Conservation (phyloP, 2,888 invertebrate species). For the Leptinotarsa haldemani region DNA sequence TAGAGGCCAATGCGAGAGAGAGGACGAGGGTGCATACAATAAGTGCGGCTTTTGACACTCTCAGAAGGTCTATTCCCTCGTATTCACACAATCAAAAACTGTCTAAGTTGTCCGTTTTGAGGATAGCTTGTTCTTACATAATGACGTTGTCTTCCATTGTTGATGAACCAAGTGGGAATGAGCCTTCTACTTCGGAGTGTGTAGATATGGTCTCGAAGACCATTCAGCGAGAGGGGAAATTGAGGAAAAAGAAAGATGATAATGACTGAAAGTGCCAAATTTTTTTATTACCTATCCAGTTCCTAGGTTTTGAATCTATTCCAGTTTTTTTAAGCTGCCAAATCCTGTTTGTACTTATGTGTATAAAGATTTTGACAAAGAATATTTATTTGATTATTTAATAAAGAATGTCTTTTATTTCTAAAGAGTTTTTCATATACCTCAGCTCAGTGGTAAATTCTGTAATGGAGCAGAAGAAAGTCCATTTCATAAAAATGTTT, state of each 20-base stretch:
- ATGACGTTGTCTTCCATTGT: constrained; percentile 85
- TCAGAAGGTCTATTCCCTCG: constrained; percentile 86
- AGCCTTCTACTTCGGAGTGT: constrained; percentile 78
- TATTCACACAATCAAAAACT: constrained; percentile 94
- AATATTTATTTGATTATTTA: constrained; percentile 46
- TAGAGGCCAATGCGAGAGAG: constrained; percentile 95
- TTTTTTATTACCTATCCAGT: constrained; percentile 24
- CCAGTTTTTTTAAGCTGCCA: constrained; percentile 43
- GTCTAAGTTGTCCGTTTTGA: constrained; percentile 90
- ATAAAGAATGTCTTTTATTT: constrained; percentile 36
- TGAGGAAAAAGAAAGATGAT: constrained; percentile 87
- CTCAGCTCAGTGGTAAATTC: no score
- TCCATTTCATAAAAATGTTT: not conserved
- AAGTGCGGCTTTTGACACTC: constrained; percentile 92
- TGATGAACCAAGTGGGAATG: constrained; percentile 67
- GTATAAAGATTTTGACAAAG: constrained; percentile 40
- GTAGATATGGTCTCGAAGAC: constrained; percentile 91
- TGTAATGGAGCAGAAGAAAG: not conserved
- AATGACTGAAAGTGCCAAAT: constrained; percentile 53
- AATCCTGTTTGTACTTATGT: constrained; percentile 46
- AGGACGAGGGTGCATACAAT: constrained; percentile 94
- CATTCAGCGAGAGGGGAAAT: constrained; percentile 91
- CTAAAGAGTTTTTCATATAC: not conserved
- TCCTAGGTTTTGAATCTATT: constrained; percentile 38
- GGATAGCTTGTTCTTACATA: constrained; percentile 95